Evolutionary conservation across 2,888 invertebrate genomes (phyloP).

Genomic region (Congeria kusceri): DNA sequence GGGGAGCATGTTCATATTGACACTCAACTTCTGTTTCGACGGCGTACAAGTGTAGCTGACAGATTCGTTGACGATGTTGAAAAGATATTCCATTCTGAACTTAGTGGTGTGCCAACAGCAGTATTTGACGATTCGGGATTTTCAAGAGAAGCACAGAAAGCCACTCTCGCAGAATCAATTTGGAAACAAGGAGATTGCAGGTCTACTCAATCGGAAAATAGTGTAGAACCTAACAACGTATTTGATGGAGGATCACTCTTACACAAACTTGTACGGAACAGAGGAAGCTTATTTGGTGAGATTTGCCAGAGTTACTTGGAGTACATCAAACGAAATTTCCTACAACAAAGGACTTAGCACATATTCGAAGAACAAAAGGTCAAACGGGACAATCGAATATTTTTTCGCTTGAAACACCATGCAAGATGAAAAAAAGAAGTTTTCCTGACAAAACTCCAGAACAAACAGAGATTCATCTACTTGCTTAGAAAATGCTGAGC

Average conservation of each 20-base stretch:
- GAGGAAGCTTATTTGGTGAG: conserved; percentile 14
- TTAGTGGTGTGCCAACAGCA: not conserved
- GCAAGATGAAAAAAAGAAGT: conserved; percentile 25
- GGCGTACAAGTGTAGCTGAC: no score
- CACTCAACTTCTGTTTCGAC: no score
- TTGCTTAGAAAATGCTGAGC: no score
- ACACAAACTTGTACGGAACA: no score
- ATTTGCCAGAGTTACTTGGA: conserved; percentile 44
- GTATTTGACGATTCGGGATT: not conserved
- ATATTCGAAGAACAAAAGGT: conserved; percentile 18
- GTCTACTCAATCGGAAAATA: not conserved
- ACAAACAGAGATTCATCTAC: no score
- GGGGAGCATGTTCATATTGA: no score
- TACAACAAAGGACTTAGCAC: conserved; percentile 60
- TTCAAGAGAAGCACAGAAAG: not conserved
- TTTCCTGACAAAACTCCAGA: no score
- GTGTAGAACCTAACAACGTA: not conserved
- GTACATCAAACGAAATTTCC: conserved; percentile 45
- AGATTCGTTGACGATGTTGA: no score
- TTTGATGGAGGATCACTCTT: no score
- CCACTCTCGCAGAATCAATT: conserved; percentile 36
- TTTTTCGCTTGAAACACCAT: conserved; percentile 31
- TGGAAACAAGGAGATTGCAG: conserved; percentile 27
- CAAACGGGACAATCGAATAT: conserved; percentile 28
- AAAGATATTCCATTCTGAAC: not conserved